Percentiles rank a stretch among this genome's conserved stretches.
Evolutionary conservation across 2,113 vertebrate genomes (phyloP).

Genomic region (Hemiprocne comata): DNA sequence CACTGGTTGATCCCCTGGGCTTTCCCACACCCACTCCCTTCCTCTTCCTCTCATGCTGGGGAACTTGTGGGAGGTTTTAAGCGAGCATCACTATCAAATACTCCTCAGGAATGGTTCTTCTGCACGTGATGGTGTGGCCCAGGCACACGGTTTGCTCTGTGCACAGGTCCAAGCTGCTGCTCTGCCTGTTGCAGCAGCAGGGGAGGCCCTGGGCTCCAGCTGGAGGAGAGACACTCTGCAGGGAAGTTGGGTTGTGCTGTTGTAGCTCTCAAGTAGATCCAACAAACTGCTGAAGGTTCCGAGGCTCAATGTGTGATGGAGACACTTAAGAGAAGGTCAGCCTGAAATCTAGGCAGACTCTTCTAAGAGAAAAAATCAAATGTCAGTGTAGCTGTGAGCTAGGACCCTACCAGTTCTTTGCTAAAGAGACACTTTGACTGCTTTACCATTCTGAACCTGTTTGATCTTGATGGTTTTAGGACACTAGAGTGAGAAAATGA

Average conservation of each 20-base stretch:
- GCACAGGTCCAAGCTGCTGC: background rate
- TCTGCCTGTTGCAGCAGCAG: background rate
- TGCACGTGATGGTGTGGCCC: background rate
- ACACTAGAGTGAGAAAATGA: background rate
- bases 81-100: background rate
- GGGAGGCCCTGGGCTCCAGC: background rate
- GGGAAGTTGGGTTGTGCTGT: background rate
- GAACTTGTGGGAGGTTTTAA: background rate
- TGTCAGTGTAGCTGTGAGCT: background rate
- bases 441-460: background rate
- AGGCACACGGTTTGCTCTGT: rapidly evolving
- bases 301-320: background rate
- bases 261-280: background rate
- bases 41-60: background rate
- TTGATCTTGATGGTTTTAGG: background rate
- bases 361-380: background rate
- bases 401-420: background rate
- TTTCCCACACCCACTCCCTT: slow-evolving; percentile 22
- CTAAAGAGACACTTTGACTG: background rate
- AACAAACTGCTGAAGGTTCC: background rate
- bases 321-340: background rate
- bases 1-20: background rate
- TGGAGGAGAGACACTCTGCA: rapidly evolving
- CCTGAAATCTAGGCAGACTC: background rate
- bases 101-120: background rate